Conservation (phyloP, 2,113 vertebrate species). For the Chunga burmeisteri region DNA sequence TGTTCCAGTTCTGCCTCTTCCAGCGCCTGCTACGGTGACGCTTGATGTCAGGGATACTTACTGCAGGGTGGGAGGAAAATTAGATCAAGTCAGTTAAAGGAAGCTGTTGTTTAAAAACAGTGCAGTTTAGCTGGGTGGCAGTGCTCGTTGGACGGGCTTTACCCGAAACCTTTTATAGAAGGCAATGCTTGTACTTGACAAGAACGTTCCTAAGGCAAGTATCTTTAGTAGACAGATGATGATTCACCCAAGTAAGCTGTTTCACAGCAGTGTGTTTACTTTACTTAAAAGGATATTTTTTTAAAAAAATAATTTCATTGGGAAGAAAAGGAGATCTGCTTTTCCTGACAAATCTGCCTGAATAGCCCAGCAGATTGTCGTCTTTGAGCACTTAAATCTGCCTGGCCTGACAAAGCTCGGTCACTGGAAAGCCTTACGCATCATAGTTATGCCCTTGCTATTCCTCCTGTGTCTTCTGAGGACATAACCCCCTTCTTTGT, state of each 20-base stretch:
- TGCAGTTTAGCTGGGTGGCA: background rate
- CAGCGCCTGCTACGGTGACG: background rate
- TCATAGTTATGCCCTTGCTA: background rate
- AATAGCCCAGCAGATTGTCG: background rate
- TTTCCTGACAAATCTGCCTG: background rate
- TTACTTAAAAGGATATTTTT: background rate
- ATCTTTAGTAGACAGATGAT: background rate
- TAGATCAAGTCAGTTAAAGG: slow-evolving; percentile 3
- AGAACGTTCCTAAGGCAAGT: background rate
- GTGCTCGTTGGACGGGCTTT: background rate
- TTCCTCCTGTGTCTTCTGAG: background rate
- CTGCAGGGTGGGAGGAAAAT: background rate
- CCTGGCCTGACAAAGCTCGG: background rate
- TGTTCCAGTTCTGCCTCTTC: slow-evolving; percentile 68
- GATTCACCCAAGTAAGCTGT: background rate
- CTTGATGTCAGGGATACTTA: slow-evolving; percentile 56
- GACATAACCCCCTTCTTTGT: background rate
- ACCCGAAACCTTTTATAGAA: background rate
- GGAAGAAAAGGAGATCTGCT: background rate
- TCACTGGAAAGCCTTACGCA: background rate
- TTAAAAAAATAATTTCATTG: background rate
- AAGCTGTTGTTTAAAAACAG: background rate
- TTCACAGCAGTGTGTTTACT: background rate
- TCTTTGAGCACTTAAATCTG: background rate
- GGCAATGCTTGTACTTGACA: background rate